Evolutionary conservation across 2,113 vertebrate genomes (phyloP).

Genomic region (Semnornis frantzii): DNA sequence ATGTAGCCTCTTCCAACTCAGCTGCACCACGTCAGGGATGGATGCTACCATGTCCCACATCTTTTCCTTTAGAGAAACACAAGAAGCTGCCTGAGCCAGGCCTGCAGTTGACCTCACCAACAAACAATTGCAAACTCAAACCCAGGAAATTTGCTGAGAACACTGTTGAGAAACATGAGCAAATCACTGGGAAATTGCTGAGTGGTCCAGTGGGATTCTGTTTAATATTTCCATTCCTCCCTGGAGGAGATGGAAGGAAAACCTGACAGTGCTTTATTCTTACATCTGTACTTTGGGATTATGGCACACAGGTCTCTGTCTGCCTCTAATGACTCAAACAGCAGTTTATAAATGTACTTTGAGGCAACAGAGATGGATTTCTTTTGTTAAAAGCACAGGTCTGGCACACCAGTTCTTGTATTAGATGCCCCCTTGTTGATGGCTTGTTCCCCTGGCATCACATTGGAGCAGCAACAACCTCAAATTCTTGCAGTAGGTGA

Average conservation of each 20-base stretch:
- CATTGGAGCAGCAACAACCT: not conserved
- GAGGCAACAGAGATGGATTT: not conserved
- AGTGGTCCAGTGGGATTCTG: rapidly evolving
- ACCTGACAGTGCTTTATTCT: not conserved
- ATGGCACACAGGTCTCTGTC: not conserved
- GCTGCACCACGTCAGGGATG: not conserved
- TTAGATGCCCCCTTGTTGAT: not conserved
- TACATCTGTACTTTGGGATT: not conserved
- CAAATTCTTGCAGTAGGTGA: not conserved
- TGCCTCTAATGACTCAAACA: not conserved
- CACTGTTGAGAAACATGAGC: rapidly evolving
- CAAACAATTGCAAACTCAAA: not conserved
- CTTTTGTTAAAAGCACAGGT: not conserved
- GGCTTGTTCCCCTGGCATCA: not conserved
- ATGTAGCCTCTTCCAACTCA: rapidly evolving
- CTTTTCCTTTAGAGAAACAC: not conserved
- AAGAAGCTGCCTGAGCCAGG: not conserved
- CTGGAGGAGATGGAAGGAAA: not conserved
- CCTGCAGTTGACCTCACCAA: not conserved
- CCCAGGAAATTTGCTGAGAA: not conserved
- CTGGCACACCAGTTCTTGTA: not conserved
- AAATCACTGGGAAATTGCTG: not conserved
- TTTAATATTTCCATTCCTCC: not conserved
- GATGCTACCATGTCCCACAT: not conserved
- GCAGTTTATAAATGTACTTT: not conserved